Evolutionary conservation across 2,888 invertebrate genomes (phyloP), one percentile per base, ranked within the genome.

Genomic region (Coronaproctus castanopsis): DNA sequence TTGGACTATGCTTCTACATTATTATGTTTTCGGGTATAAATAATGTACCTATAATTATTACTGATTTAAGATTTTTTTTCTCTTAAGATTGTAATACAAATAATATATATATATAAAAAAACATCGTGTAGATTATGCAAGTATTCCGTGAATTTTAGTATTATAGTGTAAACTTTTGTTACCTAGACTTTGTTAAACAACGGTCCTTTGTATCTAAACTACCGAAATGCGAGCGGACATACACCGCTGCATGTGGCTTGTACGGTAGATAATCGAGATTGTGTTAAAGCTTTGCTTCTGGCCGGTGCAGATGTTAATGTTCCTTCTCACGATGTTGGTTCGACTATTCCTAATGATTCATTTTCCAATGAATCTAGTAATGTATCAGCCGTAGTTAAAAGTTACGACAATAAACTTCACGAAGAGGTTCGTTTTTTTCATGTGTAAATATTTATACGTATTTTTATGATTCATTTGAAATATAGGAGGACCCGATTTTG

Each of bases 231-330:
- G 80, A 81, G 81, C 66, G 88, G 88, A 0, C 80, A 87, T 69
- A 88, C 91, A 0, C 89, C 91, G 0, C 74, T 92, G 3, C 91
- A 92, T 71, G 77, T 87, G 68, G 87, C 90, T 1, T 89, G 89
- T 66, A 74, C 83, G 20, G 81, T 83, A 0, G 84, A 91, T 69
- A 85, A 87, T 64, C 85, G 87, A 0, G 90, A 91, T 22, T 90
- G 89, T 69, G 89, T 92, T 0, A 85, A 86, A 67, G 85, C 87
- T 1, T 74, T 95, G 18, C 71, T 95, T 24, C 69, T 84, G 14
- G 84, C 86, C 49, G 91, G 91, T 1, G 92, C 90, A 0, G 87
- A 92, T 71, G 89, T 89, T 2, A 88, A 87, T 68, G 62, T 67
- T 22, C 65, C 67, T 10, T 66, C 66, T 22, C 63, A 61, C 19